Evolutionary conservation across 2,797 vertebrate species (phyloP).

Genomic region (Lithobates pipiens): DNA sequence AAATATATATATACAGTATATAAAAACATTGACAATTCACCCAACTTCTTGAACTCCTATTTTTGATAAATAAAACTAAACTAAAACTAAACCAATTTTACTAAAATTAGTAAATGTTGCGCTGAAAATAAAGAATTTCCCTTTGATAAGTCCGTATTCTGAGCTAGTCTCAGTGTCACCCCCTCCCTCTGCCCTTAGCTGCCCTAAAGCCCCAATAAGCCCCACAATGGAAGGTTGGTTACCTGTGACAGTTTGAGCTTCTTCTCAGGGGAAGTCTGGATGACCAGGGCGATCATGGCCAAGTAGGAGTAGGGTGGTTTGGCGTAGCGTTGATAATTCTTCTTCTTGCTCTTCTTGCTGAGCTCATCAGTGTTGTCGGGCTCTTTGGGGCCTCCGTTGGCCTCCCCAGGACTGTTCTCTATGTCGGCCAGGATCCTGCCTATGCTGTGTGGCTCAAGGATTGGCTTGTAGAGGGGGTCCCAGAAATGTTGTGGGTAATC

Average conservation of each 20-base stretch:
- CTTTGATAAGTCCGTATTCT: too few species aligned
- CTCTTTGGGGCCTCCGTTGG: neutral
- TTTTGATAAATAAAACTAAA: too few species aligned
- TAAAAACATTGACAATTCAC: too few species aligned
- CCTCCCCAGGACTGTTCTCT: neutral
- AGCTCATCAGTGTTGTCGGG: constrained; percentile 20
- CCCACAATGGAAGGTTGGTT: constrained; percentile 19
- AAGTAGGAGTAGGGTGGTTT: constrained; percentile 86
- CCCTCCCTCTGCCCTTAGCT: neutral
- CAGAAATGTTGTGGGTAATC: neutral
- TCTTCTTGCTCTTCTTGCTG: constrained; percentile 70
- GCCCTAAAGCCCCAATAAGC: neutral
- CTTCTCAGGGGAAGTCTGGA: constrained; percentile 82
- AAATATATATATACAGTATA: too few species aligned
- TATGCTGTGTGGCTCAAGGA: constrained; percentile 5
- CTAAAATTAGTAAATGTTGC: neutral
- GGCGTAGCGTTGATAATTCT: constrained; percentile 84
- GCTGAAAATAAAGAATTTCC: neutral
- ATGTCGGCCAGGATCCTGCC: neutral
- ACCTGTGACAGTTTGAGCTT: constrained; percentile 83
- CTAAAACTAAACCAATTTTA: too few species aligned
- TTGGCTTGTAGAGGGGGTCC: neutral
- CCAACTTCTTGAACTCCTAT: too few species aligned
- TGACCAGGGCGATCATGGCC: constrained; percentile 87
- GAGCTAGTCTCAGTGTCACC: too few species aligned